These are phyloP conservation scores for Hyperopisus bebe DNA, from an alignment of 2,113 vertebrate species.

Conservation along the genomic window DNA sequence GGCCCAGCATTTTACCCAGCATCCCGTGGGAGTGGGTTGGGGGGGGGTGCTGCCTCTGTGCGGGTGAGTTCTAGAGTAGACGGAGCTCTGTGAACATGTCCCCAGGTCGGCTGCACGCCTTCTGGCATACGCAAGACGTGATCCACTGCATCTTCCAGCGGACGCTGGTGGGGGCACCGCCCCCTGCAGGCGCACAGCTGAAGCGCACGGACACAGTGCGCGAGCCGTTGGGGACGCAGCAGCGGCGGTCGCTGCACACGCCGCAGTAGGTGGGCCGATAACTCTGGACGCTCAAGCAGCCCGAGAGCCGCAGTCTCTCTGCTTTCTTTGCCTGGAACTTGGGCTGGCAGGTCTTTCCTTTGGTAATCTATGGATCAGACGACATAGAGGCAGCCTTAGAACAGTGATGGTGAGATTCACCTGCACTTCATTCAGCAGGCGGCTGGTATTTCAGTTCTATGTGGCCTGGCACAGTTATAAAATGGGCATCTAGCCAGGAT, in stretches of 20 bases:
- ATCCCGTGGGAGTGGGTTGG: background rate
- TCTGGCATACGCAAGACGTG: conserved; percentile 86
- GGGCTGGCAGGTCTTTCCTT: conserved; percentile 77
- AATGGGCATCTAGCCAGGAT: background rate
- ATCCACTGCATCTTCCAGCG: conserved; percentile 95
- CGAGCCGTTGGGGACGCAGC: conserved; percentile 82
- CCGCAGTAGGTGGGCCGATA: conserved; percentile 84
- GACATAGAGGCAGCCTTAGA: background rate
- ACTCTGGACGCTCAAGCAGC: conserved; percentile 74
- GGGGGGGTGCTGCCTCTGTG: background rate
- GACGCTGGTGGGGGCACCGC: conserved; percentile 62
- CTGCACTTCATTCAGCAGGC: background rate
- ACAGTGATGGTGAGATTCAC: background rate
- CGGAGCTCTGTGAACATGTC: conserved; percentile 83
- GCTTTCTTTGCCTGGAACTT: conserved; percentile 75
- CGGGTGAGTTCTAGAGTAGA: conserved; percentile 56
- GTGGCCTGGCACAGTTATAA: background rate
- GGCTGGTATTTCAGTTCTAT: background rate
- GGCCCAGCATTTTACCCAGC: background rate
- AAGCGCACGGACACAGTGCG: conserved; percentile 77
- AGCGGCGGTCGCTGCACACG: conserved; percentile 76
- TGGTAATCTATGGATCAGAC: conserved; percentile 65
- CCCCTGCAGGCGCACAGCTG: conserved; percentile 51
- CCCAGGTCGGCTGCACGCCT: conserved; percentile 69
- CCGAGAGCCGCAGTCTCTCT: conserved; percentile 77